phyloP scores from a whole-genome alignment of 2,888 invertebrate genomes.

The Macropis europaea region DNA sequence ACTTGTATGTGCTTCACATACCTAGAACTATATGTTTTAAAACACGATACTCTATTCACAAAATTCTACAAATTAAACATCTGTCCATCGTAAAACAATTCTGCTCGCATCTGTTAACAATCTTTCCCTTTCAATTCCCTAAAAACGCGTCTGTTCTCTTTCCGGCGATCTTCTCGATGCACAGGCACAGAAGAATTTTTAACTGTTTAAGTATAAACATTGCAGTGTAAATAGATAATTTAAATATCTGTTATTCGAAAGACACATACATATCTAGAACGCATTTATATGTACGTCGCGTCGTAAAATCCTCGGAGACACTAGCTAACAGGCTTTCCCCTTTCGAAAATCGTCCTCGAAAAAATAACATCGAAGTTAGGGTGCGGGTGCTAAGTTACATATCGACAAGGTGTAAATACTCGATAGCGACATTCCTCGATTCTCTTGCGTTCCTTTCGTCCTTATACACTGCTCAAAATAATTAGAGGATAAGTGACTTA shows the following conservation, averaged over 20 bases:
- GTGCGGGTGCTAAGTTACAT: slow-evolving; percentile 64
- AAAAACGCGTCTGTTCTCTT: not conserved
- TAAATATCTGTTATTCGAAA: slow-evolving; percentile 66
- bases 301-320: slow-evolving; percentile 57
- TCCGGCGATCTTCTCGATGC: slow-evolving; percentile 46
- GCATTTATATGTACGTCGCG: slow-evolving; percentile 53
- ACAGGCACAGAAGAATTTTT: slow-evolving; percentile 58
- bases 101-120: not conserved
- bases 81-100: not conserved
- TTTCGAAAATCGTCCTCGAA: slow-evolving; percentile 33
- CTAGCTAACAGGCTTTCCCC: slow-evolving; percentile 38
- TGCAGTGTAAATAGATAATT: slow-evolving; percentile 72
- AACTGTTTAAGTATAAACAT: slow-evolving; percentile 63
- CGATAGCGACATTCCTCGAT: slow-evolving; percentile 25
- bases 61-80: not conserved
- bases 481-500: too few relatives aligned
- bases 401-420: slow-evolving; percentile 50
- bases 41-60: too few relatives aligned
- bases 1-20: too few relatives aligned
- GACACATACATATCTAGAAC: slow-evolving; percentile 67
- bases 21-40: too few relatives aligned
- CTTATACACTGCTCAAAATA: too few relatives aligned
- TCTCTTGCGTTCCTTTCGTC: not conserved
- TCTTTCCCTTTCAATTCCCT: not conserved
- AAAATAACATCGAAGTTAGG: slow-evolving; percentile 54